Conservation (phyloP, 2,888 invertebrate genomes). For the Yponomeuta cagnagella region DNA sequence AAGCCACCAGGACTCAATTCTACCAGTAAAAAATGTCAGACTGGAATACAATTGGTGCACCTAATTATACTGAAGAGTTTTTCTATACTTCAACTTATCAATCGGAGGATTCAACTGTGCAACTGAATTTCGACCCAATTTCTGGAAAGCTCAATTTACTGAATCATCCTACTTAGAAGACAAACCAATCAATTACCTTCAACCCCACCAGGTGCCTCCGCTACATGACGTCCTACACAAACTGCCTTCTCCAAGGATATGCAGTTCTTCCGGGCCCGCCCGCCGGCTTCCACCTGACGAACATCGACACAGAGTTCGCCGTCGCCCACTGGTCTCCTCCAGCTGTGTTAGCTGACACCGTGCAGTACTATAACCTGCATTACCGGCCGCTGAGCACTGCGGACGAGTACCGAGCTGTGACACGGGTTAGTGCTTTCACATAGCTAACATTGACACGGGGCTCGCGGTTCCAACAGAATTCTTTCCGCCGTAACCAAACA, state of each 20-base stretch:
- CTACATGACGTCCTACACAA: slow-evolving; percentile 87
- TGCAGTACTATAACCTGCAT: slow-evolving; percentile 78
- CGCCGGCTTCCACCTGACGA: slow-evolving; percentile 80
- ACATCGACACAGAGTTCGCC: slow-evolving; percentile 84
- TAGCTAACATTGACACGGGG: no score
- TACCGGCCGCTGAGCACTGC: slow-evolving; percentile 71
- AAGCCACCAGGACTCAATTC: no score
- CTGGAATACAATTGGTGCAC: no score
- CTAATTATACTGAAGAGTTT: no score
- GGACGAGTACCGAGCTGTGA: slow-evolving; percentile 73
- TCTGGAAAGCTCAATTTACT: no score
- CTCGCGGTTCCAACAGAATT: no score
- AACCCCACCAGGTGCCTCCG: slow-evolving; percentile 77
- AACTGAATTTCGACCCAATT: no score
- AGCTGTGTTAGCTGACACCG: slow-evolving; percentile 81
- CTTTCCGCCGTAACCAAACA: no score
- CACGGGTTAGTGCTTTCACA: slow-evolving; percentile 51
- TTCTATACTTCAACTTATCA: no score
- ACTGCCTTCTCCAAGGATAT: slow-evolving; percentile 89
- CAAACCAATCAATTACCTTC: neutral
- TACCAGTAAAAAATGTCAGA: no score
- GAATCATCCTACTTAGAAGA: neutral
- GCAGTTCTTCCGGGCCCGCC: slow-evolving; percentile 88
- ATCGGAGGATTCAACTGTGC: no score
- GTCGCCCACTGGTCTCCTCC: slow-evolving; percentile 88